phyloP scores from a whole-genome alignment of 1,140 invertebrate species.

The Drosophila yakuba region DNA sequence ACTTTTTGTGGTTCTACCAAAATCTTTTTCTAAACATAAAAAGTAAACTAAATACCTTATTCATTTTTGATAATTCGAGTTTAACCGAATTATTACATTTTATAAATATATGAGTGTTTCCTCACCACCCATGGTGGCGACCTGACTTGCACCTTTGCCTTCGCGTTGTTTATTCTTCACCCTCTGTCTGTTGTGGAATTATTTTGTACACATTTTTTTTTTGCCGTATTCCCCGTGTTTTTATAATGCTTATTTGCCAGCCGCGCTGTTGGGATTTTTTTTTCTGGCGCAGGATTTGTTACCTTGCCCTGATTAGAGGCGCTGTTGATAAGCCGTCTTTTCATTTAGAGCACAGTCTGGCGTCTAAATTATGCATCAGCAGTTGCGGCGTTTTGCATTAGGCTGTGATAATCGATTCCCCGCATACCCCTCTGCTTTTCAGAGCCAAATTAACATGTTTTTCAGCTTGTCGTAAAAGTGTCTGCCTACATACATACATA shows the following conservation, averaged over 20 bases:
- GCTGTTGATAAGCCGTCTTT: slow-evolving; percentile 60
- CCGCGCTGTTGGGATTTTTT: slow-evolving; percentile 17
- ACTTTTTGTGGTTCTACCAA: no score
- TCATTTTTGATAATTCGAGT: no score
- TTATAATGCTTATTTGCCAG: slow-evolving; percentile 65
- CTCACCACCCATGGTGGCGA: slow-evolving; percentile 39
- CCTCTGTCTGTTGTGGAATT: slow-evolving; percentile 69
- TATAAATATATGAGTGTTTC: no score
- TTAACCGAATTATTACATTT: no score
- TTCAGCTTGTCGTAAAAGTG: slow-evolving; percentile 16
- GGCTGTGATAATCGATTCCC: slow-evolving; percentile 53
- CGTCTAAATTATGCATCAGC: slow-evolving; percentile 66
- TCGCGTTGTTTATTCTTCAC: slow-evolving; percentile 71
- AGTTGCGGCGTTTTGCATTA: slow-evolving; percentile 56
- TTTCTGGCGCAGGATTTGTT: slow-evolving; percentile 23
- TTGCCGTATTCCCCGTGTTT: slow-evolving; percentile 41
- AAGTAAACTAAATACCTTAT: no score
- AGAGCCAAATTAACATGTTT: slow-evolving; percentile 40
- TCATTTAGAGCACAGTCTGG: slow-evolving; percentile 28
- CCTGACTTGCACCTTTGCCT: slow-evolving; percentile 54
- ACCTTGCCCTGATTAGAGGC: slow-evolving; percentile 69
- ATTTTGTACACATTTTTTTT: slow-evolving; percentile 78
- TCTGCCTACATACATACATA: not conserved
- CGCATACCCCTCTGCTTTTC: not conserved
- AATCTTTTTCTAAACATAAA: no score